phyloP scores from a whole-genome alignment of 2,113 vertebrate species.

The Alectura lathami region DNA sequence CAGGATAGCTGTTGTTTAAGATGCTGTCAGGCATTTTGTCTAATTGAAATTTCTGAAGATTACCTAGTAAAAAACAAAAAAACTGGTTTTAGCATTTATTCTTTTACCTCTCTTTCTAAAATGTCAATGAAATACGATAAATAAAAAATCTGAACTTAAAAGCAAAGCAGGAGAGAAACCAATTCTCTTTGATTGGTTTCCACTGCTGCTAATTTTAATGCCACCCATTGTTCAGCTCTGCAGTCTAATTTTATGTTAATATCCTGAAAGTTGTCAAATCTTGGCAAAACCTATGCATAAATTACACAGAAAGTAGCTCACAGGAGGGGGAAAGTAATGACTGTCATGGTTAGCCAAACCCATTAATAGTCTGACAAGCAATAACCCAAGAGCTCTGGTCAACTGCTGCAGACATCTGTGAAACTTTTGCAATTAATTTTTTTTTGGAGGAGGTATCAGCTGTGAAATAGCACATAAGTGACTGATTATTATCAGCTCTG shows the following conservation, averaged over 20 bases:
- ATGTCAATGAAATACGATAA: constrained; percentile 25
- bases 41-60: constrained; percentile 17
- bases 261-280: constrained; percentile 88
- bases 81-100: neutral
- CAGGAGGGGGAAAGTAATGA: constrained; percentile 86
- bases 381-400: constrained; percentile 86
- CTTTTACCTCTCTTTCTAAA: constrained; percentile 5
- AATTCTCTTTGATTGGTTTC: constrained; percentile 78
- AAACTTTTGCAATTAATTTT: constrained; percentile 85
- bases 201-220: constrained; percentile 81
- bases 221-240: constrained; percentile 84
- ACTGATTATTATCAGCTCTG: constrained; percentile 75
- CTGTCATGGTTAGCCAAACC: constrained; percentile 86
- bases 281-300: constrained; percentile 88
- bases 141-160: constrained; percentile 57
- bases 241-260: constrained; percentile 88
- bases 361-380: constrained; percentile 87
- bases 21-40: constrained; percentile 1
- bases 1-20: constrained; percentile 23
- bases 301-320: constrained; percentile 87
- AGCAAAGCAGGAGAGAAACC: constrained; percentile 69
- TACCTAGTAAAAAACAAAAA: neutral
- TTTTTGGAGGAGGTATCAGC: constrained; percentile 74
- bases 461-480: constrained; percentile 74
- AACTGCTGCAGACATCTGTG: constrained; percentile 84